These are phyloP conservation scores for Zoroaster sp. DNA, from an alignment of 53 echinoderm and acorn worm genomes.

Conservation along the genomic window DNA sequence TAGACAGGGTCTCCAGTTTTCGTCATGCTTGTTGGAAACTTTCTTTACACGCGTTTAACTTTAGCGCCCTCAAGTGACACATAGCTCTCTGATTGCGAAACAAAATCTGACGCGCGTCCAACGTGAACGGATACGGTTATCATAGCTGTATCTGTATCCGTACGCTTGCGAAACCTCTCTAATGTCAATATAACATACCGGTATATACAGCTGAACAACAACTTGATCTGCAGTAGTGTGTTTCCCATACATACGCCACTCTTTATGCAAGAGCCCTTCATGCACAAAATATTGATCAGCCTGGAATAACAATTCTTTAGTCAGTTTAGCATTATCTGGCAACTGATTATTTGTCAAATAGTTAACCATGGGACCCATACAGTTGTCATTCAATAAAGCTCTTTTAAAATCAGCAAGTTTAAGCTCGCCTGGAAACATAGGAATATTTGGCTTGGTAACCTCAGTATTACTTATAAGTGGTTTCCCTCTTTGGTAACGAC, in stretches of 20 bases:
- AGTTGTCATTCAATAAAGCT: not conserved
- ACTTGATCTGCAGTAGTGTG: not conserved
- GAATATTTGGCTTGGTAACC: not conserved
- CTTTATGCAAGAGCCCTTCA: not conserved
- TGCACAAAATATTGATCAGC: slow-evolving; percentile 26
- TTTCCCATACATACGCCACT: slow-evolving; percentile 14
- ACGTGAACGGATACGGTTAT: no score
- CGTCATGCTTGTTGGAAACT: no score
- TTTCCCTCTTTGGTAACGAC: not conserved
- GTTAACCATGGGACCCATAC: not conserved
- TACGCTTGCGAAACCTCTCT: no score
- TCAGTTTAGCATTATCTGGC: not conserved
- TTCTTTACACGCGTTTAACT: no score
- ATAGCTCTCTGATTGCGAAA: no score
- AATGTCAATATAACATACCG: slow-evolving; percentile 20
- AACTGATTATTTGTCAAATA: not conserved
- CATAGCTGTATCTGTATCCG: no score
- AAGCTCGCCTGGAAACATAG: not conserved
- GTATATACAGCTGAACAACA: not conserved
- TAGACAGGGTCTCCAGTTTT: no score
- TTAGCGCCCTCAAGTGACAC: no score
- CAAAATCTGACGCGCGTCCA: no score
- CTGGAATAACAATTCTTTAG: not conserved
- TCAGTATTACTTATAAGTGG: slow-evolving; percentile 18
- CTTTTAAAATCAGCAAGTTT: slow-evolving; percentile 1